Base-by-base conservation (phyloP, 2,113 vertebrate genomes). In the Gadus macrocephalus region DNA sequence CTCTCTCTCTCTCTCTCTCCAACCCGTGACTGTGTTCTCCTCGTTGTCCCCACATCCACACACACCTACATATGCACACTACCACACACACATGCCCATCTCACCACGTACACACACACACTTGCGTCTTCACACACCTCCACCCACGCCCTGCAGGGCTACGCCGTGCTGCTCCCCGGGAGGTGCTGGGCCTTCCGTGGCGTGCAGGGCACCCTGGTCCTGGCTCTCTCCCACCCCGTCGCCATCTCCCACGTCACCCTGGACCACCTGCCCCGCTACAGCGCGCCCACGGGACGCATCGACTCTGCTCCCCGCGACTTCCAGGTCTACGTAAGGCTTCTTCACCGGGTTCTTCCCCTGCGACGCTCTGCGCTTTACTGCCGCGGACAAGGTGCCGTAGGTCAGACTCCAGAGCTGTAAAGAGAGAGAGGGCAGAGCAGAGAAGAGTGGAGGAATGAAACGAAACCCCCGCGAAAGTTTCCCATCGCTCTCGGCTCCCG, bases 281-380 rank as follows among this genome's bases (percentile, higher is more conserved):
- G 95, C 78, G 95, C 95, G 0, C 96, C 96, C 11, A 92, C 89
- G 5, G 94, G 93, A 8, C 92, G 85, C 75, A 96, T 96, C 35
- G 90, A 94, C 87, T 98, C 96, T 0, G 96, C 97, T 1, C 96
- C 95, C 22, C 95, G 89, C 81, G 93, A 96, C 82, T 97, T 99
- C 0, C 81, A 92, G 20, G 86, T 99, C 74, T 96, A 95, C 0
- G 97, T 98, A 90, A 96, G 96, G 94, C 2, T 0, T 58, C 22
- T 4, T n/a, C 17, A 20, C 22, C 5, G 12, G 1, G 6, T 42
- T 9, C 7, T 49, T 14, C 1, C 0, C 8, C 42, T 12, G 31
- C 31, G 42, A 49, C 12, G 42, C 11, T 49, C 12, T 2, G 12
- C 42, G 8, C 9, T 49, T 49, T 12, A 9, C 42, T 49, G 5